Evolutionary conservation across 2,113 vertebrate genomes (phyloP), one percentile per base, ranked within the genome.

Genomic region (Mugil cephalus): DNA sequence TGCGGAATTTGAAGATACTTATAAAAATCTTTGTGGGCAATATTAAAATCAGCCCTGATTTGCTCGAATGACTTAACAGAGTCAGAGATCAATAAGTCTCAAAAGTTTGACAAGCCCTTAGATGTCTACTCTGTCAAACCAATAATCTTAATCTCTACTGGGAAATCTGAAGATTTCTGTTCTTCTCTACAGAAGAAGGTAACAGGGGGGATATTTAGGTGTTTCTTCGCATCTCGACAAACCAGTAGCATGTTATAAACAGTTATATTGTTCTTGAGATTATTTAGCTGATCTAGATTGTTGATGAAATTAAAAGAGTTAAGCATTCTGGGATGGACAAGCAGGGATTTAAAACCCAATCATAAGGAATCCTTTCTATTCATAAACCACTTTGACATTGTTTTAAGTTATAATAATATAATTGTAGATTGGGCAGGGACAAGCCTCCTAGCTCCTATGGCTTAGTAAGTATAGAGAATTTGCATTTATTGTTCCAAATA

Each of bases 331-430:
- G 36, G 54, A 40, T 59, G 21, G 17, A 5, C 2, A 5, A 30
- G 5, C 5, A 30, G 24, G 4, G 38, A 59, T 30, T 30, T 5
- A 30, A 30, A 30, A 2, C 24, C 24, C 24, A 42, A 12, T 38
- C 56, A 42, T 21, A 42, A 14, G 3, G 18, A 59, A 15, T 59
- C 18, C 6, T 42, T 39, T 2, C 36, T 59, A 12, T 42, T 42
- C 3, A 59, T 14, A 59, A 59, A 59, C 38, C 11, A 59, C 8
- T 59, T 42, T 12, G n/a, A 21, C 39, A 42, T 42, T 3, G 14
- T 50, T 64, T 30, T 61, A 39, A 51, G 34, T 50, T 50, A 34
- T 4, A 64, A 21, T 50, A 64, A 15, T 64, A 51, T 13, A 50
- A 2, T 10, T 50, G 46, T 39, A 64, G 11, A 10, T 14, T 19